These are phyloP conservation scores for Pantherophis alleghaniensis DNA, from an alignment of 2,797 vertebrate genomes.

Conservation along the genomic window DNA sequence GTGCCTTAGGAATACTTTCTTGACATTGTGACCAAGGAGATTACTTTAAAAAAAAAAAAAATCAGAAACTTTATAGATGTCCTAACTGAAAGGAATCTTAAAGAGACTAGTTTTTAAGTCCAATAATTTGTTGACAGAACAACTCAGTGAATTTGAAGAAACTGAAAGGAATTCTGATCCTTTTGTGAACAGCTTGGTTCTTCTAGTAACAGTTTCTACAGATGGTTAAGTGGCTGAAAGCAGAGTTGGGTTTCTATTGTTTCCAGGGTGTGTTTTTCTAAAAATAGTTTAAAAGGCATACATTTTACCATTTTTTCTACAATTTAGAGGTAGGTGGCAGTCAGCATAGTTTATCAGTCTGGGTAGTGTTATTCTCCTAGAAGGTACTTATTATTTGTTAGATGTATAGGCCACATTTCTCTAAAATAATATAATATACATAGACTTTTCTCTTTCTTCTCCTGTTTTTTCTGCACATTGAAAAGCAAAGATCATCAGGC, in stretches of 20 bases:
- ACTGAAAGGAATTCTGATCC: not conserved
- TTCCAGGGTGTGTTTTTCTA: not conserved
- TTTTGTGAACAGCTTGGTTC: not conserved
- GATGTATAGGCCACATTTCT: not conserved
- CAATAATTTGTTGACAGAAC: not conserved
- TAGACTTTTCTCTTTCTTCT: not conserved
- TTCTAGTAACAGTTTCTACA: not conserved
- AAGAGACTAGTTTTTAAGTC: not conserved
- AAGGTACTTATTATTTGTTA: not conserved
- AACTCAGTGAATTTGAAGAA: not conserved
- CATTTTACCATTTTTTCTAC: not conserved
- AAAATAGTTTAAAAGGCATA: not conserved
- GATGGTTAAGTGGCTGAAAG: not conserved
- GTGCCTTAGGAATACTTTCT: not conserved
- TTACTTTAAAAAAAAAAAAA: not conserved
- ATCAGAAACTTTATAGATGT: not conserved
- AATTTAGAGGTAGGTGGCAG: not conserved
- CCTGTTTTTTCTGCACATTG: not conserved
- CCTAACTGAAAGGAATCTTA: not conserved
- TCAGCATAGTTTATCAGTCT: not conserved
- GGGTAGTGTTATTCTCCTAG: not conserved
- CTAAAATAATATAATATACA: not conserved
- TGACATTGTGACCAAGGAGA: not conserved
- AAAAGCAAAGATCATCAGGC: not conserved
- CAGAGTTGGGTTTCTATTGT: not conserved